A percentile compares a stretch with the other conserved stretches of the same genome.
phyloP scores from a whole-genome alignment of 2,113 vertebrate genomes.

The Vidua chalybeata region DNA sequence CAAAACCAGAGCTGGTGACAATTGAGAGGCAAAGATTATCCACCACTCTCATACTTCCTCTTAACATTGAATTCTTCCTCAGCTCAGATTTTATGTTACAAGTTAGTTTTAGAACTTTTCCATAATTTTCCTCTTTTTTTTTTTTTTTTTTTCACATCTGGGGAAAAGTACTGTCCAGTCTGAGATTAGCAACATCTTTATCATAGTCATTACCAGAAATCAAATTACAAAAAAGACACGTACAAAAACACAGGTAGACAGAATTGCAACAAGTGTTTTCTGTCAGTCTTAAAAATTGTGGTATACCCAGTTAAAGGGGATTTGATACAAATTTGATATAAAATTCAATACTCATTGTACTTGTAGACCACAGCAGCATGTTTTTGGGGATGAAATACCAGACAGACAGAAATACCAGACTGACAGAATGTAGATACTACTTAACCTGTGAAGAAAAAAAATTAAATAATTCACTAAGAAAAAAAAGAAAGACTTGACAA shows the following conservation, averaged over 20 bases:
- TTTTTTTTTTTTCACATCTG: not conserved
- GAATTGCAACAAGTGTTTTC: not conserved
- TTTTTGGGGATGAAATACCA: not conserved
- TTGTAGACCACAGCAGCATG: not conserved
- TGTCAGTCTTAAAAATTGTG: not conserved
- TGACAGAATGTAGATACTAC: not conserved
- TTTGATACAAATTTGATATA: not conserved
- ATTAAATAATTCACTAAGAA: slow-evolving; percentile 7
- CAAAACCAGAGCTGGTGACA: not conserved
- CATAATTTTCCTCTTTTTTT: not conserved
- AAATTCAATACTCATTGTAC: not conserved
- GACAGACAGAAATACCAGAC: not conserved
- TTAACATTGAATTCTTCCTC: not conserved
- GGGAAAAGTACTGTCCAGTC: not conserved
- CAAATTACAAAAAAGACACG: not conserved
- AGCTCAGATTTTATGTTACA: not conserved
- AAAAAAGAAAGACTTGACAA: not conserved
- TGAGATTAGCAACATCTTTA: not conserved
- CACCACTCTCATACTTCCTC: not conserved
- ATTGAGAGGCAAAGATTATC: not conserved
- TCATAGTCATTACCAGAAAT: not conserved
- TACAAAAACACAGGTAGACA: not conserved
- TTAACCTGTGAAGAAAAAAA: not conserved
- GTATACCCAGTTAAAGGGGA: not conserved
- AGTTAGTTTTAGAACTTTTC: not conserved